Percentiles rank a stretch among this genome's conserved stretches.
phyloP scores from a whole-genome alignment of 1,140 invertebrate species.

The Helicoverpa armigera region DNA sequence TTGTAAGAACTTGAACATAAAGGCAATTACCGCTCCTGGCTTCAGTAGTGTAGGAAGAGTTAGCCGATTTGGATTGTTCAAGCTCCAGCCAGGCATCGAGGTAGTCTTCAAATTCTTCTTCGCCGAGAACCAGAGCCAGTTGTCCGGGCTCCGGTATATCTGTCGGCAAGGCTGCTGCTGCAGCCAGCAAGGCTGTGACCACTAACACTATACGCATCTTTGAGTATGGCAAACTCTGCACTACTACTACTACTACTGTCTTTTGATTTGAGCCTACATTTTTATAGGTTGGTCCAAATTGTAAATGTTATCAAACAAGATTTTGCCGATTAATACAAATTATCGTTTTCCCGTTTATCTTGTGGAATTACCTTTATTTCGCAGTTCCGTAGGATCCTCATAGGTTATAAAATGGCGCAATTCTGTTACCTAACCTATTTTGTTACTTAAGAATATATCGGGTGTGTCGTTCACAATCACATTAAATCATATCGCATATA shows the following conservation, averaged over 20 bases:
- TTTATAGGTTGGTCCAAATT: constrained; percentile 1
- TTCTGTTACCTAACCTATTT: too few relatives aligned
- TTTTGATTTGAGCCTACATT: not conserved
- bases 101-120: constrained; percentile 81
- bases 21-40: constrained; percentile 66
- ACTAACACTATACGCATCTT: constrained; percentile 49
- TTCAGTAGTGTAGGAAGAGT: constrained; percentile 53
- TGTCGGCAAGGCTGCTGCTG: constrained; percentile 53
- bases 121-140: constrained; percentile 68
- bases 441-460: too few relatives aligned
- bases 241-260: too few relatives aligned
- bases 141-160: constrained; percentile 66
- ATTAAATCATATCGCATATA: too few relatives aligned
- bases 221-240: not conserved
- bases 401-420: not conserved
- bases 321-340: not conserved
- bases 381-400: constrained; percentile 3
- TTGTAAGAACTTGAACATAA: not conserved
- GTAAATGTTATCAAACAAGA: constrained; percentile 11
- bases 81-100: constrained; percentile 72
- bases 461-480: too few relatives aligned
- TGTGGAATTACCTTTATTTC: not conserved
- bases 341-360: constrained; percentile 4
- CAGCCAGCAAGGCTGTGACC: constrained; percentile 38
- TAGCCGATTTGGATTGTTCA: constrained; percentile 66